Base-by-base conservation (phyloP, 2,113 vertebrate species). In the Acanthisitta chloris region DNA sequence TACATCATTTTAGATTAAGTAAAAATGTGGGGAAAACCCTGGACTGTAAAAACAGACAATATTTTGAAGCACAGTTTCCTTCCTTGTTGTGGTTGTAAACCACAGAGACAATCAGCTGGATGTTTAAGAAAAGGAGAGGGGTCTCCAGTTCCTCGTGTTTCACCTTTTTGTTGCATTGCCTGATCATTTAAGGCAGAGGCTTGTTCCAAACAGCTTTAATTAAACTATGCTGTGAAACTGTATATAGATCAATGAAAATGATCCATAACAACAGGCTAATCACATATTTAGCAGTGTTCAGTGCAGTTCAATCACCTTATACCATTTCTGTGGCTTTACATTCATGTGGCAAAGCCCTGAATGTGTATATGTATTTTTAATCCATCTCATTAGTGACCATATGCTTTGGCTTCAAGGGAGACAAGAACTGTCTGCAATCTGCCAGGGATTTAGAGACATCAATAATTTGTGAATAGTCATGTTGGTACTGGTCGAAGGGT, bases 381-480 rank as follows among this genome's bases (percentile, higher is more conserved):
- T 98, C 98, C 97, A 93, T 98, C 97, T 98, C 98, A 98, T 98
- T 98, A 98, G 97, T 98, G 97, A 94, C 98, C 98, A 98, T 98
- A 98, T 98, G 98, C 97, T 97, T 97, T 94, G 97, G 97, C 97
- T 98, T 97, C 97, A 94, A 83, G 97, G 97, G 98, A 97, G 96
- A 97, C 88, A 96, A 97, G 95, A 91, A 89, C 95, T 96, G 96
- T 96, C 96, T 98, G 92, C 98, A 99, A 98, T 98, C 98, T 99
- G 98, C 97, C 97, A 97, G 97, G 98, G 98, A 98, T 98, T 98
- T 98, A 95, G 97, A 97, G 97, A 98, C 98, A 98, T 98, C 98
- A 99, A 98, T 99, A 98, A 98, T 98, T 98, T 98, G 97, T 98
- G 98, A 99, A 98, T 97, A 98, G 98, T 97, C 97, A 97, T 91